Evolutionary conservation across 2,888 invertebrate species (phyloP).

Genomic region (Octodonta nipae): DNA sequence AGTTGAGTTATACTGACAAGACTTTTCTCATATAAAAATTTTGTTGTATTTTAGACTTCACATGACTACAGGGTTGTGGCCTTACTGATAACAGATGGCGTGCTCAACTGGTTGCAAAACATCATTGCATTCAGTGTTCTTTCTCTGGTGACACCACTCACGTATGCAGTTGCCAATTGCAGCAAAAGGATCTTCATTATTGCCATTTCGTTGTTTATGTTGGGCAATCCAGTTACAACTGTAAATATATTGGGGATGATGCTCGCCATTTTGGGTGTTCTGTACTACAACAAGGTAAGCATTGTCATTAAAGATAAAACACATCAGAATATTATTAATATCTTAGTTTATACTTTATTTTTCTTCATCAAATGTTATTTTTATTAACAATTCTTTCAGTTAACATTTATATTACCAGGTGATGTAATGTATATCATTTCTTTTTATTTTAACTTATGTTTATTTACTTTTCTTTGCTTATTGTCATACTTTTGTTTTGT

Average conservation of each 20-base stretch:
- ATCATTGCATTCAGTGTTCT: conserved; percentile 88
- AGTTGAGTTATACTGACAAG: no score
- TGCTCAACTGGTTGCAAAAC: conserved; percentile 88
- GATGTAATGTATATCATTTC: no score
- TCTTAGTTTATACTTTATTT: no score
- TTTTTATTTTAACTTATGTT: no score
- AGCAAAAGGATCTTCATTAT: conserved; percentile 90
- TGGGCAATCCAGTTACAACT: conserved; percentile 83
- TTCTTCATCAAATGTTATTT: no score
- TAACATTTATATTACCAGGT: no score
- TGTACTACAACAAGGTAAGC: conserved; percentile 73
- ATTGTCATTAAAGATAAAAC: neutral
- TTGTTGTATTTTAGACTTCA: conserved; percentile 33
- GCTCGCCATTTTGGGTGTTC: conserved; percentile 76
- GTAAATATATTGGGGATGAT: conserved; percentile 82
- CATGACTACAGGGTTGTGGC: conserved; percentile 44
- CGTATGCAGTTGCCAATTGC: conserved; percentile 90
- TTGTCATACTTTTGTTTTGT: no score
- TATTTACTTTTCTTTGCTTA: no score
- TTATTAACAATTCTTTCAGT: no score
- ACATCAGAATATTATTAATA: no score
- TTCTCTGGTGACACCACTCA: conserved; percentile 80
- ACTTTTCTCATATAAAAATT: neutral
- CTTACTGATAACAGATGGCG: conserved; percentile 63
- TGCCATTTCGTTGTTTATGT: conserved; percentile 67